These are phyloP conservation scores for Struthio camelus DNA, from an alignment of 2,113 vertebrate species.

Conservation along the genomic window DNA sequence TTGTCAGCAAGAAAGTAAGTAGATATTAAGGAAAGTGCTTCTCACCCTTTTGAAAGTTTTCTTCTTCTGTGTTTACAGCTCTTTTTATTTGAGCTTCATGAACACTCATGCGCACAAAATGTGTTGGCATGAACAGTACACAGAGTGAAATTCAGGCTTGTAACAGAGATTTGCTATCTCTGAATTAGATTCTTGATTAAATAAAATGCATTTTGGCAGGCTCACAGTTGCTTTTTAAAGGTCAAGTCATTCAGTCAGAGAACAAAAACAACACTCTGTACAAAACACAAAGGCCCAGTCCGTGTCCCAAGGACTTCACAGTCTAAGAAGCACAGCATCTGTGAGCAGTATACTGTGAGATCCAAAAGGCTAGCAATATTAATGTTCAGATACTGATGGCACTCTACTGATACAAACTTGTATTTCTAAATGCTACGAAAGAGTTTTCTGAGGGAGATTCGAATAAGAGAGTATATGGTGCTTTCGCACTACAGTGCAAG, in stretches of 20 bases:
- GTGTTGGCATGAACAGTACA: background rate
- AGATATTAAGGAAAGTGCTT: background rate
- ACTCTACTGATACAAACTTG: background rate
- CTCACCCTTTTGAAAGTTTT: background rate
- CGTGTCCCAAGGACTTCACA: background rate
- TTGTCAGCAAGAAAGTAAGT: background rate
- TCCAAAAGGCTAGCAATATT: background rate
- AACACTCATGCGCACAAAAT: background rate
- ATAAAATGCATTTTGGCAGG: slow-evolving; percentile 16
- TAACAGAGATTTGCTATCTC: background rate
- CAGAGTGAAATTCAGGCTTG: background rate
- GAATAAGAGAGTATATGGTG: background rate
- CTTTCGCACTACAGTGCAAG: background rate
- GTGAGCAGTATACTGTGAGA: background rate
- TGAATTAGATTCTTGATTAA: background rate
- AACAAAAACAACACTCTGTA: background rate
- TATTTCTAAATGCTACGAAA: background rate
- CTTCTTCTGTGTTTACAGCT: background rate
- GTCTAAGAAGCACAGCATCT: background rate
- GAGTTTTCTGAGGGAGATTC: background rate
- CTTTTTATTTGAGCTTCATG: background rate
- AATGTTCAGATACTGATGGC: background rate
- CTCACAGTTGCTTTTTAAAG: slow-evolving; percentile 19
- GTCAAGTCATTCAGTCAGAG: background rate
- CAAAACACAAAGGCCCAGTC: background rate